Evolutionary conservation across 2,888 invertebrate species (phyloP), one percentile per base, ranked within the genome.

Genomic region (Ectemnius continuus): DNA sequence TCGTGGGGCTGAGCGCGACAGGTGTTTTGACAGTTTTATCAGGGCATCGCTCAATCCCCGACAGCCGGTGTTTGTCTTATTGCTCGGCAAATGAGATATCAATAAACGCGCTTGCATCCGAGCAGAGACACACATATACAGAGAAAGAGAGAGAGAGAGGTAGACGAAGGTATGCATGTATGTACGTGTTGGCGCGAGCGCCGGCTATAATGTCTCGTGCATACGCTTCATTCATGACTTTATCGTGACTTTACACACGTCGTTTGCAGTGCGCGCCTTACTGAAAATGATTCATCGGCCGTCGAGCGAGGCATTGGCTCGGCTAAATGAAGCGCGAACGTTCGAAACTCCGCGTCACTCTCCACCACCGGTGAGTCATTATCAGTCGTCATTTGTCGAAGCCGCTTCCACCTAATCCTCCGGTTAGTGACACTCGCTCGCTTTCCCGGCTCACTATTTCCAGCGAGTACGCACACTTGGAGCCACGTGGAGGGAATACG

Each of bases 221-320:
- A n/a, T 61, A 13, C 46, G 46, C 20, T 61, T 61, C 61, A 61
- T 61, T 61, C 61, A 61, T 11, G 46, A 61, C 46, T 18, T 61
- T 61, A 45, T 61, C 61, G 16, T 59, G 28, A 59, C 59, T 57
- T 59, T 36, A 36, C 36, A 36, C 36, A 36, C 36, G 36, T 36
- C 36, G 36, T 36, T 36, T 36, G 36, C 26, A 26, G 59, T 59
- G 28, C 59, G 28, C 59, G 26, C 58, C 13, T 20, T 18, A 14
- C 59, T 6, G 3, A 59, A 59, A 26, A 23, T 59, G 26, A 59
- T 16, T 59, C 26, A 28, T 36, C 11, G 36, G 36, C 8, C 36
- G 36, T 13, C 8, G 28, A 11, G 11, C 6, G n/a, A 36, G 18
- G 4, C 4, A 58, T 58, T 58, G 20, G 20, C 26, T 23, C 8